Conservation (phyloP, 2,797 vertebrate species). For the Xenops minutus region DNA sequence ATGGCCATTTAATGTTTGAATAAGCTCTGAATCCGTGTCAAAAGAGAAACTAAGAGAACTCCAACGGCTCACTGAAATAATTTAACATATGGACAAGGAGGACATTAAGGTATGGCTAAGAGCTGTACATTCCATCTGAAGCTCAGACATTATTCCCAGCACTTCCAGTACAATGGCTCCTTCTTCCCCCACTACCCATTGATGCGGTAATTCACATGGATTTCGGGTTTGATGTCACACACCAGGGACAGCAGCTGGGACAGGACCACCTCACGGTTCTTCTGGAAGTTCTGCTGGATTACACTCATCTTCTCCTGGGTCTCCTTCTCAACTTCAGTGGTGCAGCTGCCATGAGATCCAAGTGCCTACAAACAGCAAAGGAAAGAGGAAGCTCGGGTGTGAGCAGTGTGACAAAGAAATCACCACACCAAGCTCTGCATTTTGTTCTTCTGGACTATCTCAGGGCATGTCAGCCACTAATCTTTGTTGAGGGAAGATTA, state of each 20-base stretch:
- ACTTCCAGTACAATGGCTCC: neutral
- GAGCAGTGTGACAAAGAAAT: neutral
- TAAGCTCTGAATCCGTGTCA: neutral
- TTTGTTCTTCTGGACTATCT: neutral
- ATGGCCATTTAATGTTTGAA: neutral
- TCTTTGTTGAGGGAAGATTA: neutral
- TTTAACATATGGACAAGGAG: slow-evolving; percentile 41
- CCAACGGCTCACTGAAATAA: slow-evolving; percentile 56
- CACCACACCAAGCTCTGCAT: rapidly evolving
- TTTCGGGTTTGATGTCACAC: slow-evolving; percentile 81
- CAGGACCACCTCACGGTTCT: slow-evolving; percentile 78
- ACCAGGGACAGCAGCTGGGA: slow-evolving; percentile 76
- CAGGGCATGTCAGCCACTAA: neutral
- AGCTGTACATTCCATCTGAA: slow-evolving; percentile 29
- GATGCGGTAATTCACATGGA: slow-evolving; percentile 81
- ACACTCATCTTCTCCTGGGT: slow-evolving; percentile 78
- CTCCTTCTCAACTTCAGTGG: slow-evolving; percentile 80
- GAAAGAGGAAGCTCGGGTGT: neutral
- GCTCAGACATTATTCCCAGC: neutral
- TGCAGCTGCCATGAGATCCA: slow-evolving; percentile 81
- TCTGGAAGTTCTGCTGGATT: slow-evolving; percentile 78
- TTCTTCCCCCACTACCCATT: slow-evolving; percentile 66
- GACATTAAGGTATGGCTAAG: slow-evolving; percentile 5
- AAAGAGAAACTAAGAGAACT: slow-evolving; percentile 6
- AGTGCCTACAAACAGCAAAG: slow-evolving; percentile 55